Conservation (phyloP, 2,113 vertebrate genomes). For the Mellivora capensis region DNA sequence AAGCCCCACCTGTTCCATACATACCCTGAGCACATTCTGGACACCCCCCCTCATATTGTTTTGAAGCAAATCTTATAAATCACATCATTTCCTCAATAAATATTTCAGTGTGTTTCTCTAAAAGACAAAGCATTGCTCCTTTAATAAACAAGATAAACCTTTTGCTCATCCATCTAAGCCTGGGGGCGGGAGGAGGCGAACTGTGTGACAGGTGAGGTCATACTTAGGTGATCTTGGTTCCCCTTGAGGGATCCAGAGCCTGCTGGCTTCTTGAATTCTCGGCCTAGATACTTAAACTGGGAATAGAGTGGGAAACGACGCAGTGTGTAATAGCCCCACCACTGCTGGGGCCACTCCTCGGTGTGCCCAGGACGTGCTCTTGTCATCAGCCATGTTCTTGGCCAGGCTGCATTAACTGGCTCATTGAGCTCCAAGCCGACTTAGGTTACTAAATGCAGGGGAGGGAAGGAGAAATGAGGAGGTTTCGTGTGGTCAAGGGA, state of each 20-base stretch:
- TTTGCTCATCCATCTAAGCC: conserved; percentile 7
- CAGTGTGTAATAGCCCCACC: background rate
- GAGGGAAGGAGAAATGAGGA: conserved; percentile 28
- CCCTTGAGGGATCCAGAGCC: background rate
- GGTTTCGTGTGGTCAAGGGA: conserved; percentile 1
- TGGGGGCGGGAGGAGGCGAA: background rate
- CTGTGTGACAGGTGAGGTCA: background rate
- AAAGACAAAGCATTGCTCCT: conserved; percentile 24
- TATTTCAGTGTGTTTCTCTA: conserved; percentile 41
- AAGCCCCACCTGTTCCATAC: background rate
- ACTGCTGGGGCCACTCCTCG: background rate
- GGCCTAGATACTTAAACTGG: background rate
- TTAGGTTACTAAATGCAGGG: conserved; percentile 35
- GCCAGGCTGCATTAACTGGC: conserved; percentile 28
- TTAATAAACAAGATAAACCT: conserved; percentile 46
- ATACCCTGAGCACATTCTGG: background rate
- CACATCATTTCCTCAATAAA: conserved; percentile 26
- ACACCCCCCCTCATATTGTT: background rate
- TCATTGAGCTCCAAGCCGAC: conserved; percentile 40
- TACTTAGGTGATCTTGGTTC: background rate
- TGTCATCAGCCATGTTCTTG: background rate
- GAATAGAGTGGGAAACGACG: background rate
- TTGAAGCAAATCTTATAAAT: conserved; percentile 34
- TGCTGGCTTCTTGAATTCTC: background rate
- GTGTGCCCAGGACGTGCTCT: background rate